Evolutionary conservation across 2,797 vertebrate species (phyloP).

Genomic region (Pantherophis vulpinus): DNA sequence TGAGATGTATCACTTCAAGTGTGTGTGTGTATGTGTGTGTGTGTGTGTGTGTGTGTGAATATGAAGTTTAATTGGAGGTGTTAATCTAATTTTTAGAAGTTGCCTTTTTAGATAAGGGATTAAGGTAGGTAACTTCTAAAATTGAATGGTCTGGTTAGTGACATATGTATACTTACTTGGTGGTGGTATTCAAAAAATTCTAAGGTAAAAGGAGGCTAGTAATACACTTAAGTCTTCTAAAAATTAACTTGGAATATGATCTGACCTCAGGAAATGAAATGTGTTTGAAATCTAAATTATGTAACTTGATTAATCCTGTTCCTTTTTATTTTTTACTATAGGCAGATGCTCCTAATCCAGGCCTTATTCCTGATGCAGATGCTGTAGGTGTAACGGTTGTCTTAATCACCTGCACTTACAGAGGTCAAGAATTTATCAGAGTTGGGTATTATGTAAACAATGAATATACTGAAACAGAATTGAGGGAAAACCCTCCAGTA

Average conservation of each 20-base stretch:
- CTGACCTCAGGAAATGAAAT: background rate
- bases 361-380: conserved; percentile 81
- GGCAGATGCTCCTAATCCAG: conserved; percentile 79
- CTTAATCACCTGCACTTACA: conserved; percentile 80
- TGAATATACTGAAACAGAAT: conserved; percentile 81
- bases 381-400: conserved; percentile 82
- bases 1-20: background rate
- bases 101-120: background rate
- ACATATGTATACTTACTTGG: background rate
- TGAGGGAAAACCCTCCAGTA: conserved; percentile 81
- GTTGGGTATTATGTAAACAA: conserved; percentile 83
- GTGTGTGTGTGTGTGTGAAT: no score
- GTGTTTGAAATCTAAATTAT: background rate
- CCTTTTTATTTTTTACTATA: conserved; percentile 57
- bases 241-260: background rate
- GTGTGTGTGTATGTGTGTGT: no score
- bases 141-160: background rate
- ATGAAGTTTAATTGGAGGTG: no score
- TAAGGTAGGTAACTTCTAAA: background rate
- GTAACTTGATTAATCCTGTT: background rate
- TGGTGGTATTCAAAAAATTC: background rate
- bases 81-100: background rate
- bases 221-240: background rate
- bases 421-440: conserved; percentile 82
- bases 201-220: background rate